Evolutionary conservation across 2,888 invertebrate species (phyloP).

Genomic region (Drosophila subsilvestris): DNA sequence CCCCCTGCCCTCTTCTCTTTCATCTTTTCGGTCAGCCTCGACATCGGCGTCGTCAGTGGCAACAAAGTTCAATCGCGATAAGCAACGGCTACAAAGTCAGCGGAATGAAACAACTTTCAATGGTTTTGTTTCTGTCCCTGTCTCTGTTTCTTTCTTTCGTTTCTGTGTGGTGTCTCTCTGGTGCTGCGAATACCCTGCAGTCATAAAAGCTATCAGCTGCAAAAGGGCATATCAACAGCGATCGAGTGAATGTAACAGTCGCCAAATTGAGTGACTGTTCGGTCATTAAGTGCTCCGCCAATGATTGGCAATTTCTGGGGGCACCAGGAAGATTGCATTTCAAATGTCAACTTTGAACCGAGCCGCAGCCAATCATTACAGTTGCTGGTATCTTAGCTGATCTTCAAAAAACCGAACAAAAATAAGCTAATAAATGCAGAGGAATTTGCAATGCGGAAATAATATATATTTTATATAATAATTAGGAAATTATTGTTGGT

Average conservation of each 20-base stretch:
- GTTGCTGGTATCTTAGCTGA: background rate
- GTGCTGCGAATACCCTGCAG: slow-evolving; percentile 65
- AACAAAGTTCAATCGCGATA: slow-evolving; percentile 77
- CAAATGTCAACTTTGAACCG: slow-evolving; percentile 38
- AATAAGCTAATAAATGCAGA: background rate
- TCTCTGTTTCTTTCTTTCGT: background rate
- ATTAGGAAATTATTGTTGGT: no score
- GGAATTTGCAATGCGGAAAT: background rate
- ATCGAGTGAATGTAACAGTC: slow-evolving; percentile 54
- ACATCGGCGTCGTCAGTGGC: slow-evolving; percentile 57
- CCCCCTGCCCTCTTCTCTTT: slow-evolving; percentile 15
- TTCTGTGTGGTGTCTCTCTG: slow-evolving; percentile 11
- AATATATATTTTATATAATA: background rate
- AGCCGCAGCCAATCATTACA: background rate
- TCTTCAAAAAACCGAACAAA: background rate
- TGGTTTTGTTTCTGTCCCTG: slow-evolving; percentile 2
- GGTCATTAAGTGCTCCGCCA: slow-evolving; percentile 19
- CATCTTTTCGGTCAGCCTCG: slow-evolving; percentile 15
- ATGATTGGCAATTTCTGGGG: no score
- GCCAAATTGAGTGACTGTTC: slow-evolving; percentile 38
- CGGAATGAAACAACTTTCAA: slow-evolving; percentile 43
- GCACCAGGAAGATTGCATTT: slow-evolving; percentile 32
- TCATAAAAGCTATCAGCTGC: slow-evolving; percentile 27
- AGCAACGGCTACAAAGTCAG: slow-evolving; percentile 35
- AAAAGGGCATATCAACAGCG: slow-evolving; percentile 64